These are phyloP conservation scores for Nipponia nippon DNA, from an alignment of 2,113 vertebrate genomes.

Conservation along the genomic window DNA sequence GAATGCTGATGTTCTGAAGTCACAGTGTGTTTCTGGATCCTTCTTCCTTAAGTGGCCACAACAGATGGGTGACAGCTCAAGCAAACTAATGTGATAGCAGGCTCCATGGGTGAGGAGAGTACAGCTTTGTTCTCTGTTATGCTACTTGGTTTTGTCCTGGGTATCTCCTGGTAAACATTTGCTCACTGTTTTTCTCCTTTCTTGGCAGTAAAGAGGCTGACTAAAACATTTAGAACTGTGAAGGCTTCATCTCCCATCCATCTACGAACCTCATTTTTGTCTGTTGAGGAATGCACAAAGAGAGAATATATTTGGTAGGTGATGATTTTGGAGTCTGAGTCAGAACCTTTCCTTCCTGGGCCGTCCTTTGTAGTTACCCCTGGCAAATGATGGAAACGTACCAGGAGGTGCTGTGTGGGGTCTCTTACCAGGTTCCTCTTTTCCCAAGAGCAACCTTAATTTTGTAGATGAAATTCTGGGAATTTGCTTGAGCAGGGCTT, in stretches of 20 bases:
- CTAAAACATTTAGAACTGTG: background rate
- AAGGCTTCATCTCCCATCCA: background rate
- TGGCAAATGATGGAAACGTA: background rate
- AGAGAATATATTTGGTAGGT: background rate
- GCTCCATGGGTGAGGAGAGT: background rate
- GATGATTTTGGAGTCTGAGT: background rate
- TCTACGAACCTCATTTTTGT: constrained; percentile 6
- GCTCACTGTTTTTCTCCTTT: constrained; percentile 14
- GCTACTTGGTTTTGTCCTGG: background rate
- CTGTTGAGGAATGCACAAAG: constrained; percentile 16
- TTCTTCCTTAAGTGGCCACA: background rate
- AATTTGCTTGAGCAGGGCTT: background rate
- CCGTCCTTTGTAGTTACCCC: background rate
- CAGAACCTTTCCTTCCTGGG: background rate
- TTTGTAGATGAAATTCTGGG: background rate
- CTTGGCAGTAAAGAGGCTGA: constrained; percentile 14
- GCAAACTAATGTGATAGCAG: background rate
- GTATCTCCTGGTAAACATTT: constrained; percentile 32
- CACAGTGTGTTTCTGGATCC: background rate
- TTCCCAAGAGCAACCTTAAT: background rate
- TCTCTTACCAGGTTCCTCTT: background rate
- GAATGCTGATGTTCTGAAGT: background rate
- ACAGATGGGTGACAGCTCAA: background rate
- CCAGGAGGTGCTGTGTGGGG: background rate
- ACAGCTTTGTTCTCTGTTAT: background rate